Percentiles rank a stretch among this genome's conserved stretches.
phyloP scores from a whole-genome alignment of 1,140 invertebrate genomes.

The Tetramorium alpestre region DNA sequence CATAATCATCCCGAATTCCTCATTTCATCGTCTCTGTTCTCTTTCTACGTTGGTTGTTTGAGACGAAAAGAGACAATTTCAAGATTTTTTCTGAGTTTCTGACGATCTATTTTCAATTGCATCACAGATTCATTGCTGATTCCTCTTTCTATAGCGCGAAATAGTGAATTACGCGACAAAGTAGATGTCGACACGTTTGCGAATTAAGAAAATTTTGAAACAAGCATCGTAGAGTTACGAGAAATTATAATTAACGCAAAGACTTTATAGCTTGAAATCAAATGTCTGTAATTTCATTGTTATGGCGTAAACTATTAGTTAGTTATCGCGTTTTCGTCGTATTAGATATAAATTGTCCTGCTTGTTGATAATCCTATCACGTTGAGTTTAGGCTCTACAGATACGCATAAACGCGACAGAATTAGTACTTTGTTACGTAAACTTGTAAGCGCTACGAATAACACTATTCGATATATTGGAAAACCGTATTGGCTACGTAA shows the following conservation, averaged over 20 bases:
- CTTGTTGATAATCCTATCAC: slow-evolving; percentile 16
- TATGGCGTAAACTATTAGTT: neutral
- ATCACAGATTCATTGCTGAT: slow-evolving; percentile 1
- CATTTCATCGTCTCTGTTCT: neutral
- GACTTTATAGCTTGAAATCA: neutral
- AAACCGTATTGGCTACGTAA: neutral
- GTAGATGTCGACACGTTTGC: neutral
- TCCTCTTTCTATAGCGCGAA: neutral
- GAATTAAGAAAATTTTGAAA: slow-evolving; percentile 20
- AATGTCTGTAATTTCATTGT: neutral
- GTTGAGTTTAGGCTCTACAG: neutral
- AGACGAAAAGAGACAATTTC: slow-evolving; percentile 20
- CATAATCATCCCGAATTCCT: neutral
- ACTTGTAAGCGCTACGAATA: neutral
- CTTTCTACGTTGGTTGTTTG: neutral
- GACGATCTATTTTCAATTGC: slow-evolving; percentile 3
- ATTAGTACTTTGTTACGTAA: slow-evolving; percentile 29
- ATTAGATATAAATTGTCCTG: slow-evolving; percentile 17
- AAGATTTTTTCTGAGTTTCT: neutral
- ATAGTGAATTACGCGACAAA: slow-evolving; percentile 5
- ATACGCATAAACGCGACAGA: neutral
- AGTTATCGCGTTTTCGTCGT: neutral
- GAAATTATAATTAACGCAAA: neutral
- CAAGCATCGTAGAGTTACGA: neutral
- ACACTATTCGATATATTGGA: neutral